Conservation (phyloP, 2,113 vertebrate species). For the Semnornis frantzii region DNA sequence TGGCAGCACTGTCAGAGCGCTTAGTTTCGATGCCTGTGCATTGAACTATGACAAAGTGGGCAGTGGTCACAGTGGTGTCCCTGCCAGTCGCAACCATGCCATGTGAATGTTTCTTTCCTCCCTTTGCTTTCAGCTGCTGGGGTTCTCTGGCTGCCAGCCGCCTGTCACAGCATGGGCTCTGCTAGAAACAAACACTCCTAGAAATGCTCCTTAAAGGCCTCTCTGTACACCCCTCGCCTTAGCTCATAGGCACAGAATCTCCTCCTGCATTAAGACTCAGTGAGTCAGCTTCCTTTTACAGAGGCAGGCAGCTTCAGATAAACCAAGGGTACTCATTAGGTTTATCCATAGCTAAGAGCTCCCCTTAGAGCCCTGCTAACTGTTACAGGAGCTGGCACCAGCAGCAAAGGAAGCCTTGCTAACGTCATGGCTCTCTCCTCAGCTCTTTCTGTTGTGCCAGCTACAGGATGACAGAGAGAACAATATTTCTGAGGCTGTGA, state of each 20-base stretch:
- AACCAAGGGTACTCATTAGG: not conserved
- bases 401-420: not conserved
- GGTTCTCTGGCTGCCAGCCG: not conserved
- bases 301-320: not conserved
- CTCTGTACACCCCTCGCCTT: rapidly evolving
- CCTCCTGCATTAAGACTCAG: not conserved
- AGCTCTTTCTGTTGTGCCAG: not conserved
- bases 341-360: not conserved
- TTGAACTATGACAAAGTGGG: rapidly evolving
- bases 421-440: not conserved
- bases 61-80: not conserved
- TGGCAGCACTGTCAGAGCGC: not conserved
- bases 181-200: not conserved
- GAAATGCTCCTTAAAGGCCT: not conserved
- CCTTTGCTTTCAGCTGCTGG: not conserved
- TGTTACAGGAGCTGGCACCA: not conserved
- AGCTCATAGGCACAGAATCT: not conserved
- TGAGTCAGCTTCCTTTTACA: not conserved
- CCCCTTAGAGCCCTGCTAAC: not conserved
- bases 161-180: not conserved
- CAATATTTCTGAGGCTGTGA: not conserved
- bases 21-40: not conserved
- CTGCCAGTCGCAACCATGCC: not conserved
- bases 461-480: not conserved
- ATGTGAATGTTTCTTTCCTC: not conserved